Conservation (phyloP, 53 echinoderm and acorn worm genomes). For the Astropecten irregularis region DNA sequence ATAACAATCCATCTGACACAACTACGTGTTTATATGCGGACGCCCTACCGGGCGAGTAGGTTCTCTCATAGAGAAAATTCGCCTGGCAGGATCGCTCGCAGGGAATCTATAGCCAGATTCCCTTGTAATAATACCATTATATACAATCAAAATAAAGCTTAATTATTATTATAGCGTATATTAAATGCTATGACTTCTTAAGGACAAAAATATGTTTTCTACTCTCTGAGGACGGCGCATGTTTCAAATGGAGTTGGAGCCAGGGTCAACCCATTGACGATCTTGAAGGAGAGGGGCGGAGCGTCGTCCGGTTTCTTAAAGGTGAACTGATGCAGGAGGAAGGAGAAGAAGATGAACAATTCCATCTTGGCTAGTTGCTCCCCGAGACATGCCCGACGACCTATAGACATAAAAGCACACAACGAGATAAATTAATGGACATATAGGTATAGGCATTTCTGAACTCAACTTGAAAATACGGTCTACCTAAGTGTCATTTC, state of each 20-base stretch:
- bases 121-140: no score
- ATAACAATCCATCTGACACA: no score
- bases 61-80: no score
- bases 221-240: conserved; percentile 5
- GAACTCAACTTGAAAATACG: not conserved
- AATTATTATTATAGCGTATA: no score
- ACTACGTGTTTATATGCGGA: no score
- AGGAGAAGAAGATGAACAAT: conserved; percentile 51
- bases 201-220: no score
- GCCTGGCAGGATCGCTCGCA: no score
- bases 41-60: no score
- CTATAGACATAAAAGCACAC: not conserved
- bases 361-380: conserved; percentile 62
- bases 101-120: no score
- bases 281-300: not conserved
- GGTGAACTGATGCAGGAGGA: conserved; percentile 55
- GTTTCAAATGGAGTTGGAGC: conserved; percentile 20
- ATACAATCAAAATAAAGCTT: no score
- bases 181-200: no score
- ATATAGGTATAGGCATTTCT: not conserved
- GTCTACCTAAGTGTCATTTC: not conserved
- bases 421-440: not conserved
- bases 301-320: conserved; percentile 20
- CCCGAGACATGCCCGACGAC: conserved; percentile 19
- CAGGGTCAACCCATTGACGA: not conserved